These are phyloP conservation scores for Beris morrisii DNA, from an alignment of 2,888 invertebrate species.

Conservation along the genomic window DNA sequence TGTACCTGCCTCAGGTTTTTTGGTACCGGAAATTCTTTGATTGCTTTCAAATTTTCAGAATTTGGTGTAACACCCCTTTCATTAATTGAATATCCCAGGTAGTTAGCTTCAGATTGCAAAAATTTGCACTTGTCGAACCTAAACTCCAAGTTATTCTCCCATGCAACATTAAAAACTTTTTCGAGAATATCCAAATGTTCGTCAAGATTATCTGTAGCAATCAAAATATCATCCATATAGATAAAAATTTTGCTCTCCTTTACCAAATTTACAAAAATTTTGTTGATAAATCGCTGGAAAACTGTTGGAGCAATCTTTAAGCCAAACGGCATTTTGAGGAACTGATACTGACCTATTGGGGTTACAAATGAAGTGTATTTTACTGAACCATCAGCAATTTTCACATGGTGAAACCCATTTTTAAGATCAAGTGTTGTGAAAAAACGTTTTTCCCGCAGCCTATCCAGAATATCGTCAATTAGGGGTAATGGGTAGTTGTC, in stretches of 20 bases:
- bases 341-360: no score
- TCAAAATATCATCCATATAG: conserved; percentile 4
- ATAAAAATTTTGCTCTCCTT: background rate
- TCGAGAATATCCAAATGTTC: background rate
- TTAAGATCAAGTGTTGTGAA: no score
- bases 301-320: background rate
- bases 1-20: background rate
- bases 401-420: background rate
- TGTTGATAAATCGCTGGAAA: background rate
- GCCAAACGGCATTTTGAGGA: background rate
- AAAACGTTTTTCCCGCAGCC: no score
- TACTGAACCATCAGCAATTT: background rate
- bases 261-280: background rate
- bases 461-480: no score
- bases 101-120: background rate
- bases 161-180: no score
- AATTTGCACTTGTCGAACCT: no score
- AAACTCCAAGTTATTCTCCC: no score
- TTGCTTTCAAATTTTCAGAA: background rate
- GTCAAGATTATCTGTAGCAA: background rate
- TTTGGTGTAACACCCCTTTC: background rate
- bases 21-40: conserved; percentile 2
- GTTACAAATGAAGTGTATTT: conserved; percentile 3
- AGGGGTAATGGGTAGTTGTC: no score
- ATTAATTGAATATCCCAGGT: background rate